Conservation (phyloP, 2,113 vertebrate species). For the Oreotrochilus melanogaster region DNA sequence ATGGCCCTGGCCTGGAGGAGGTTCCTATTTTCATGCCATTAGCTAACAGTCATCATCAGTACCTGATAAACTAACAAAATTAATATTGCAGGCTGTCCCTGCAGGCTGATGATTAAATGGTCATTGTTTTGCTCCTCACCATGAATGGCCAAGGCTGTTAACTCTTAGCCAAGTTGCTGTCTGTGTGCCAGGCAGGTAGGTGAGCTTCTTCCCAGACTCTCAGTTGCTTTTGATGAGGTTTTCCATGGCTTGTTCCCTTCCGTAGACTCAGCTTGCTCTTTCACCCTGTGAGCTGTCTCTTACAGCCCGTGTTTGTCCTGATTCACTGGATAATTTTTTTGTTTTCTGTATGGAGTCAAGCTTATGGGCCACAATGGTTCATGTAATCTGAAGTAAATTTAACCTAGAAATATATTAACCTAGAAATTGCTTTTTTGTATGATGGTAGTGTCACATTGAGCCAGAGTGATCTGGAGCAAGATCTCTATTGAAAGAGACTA, state of each 20-base stretch:
- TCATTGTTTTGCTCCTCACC: background rate
- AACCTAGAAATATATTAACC: background rate
- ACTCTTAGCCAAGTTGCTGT: background rate
- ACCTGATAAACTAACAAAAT: background rate
- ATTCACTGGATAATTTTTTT: background rate
- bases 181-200: background rate
- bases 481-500: background rate
- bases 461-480: background rate
- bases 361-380: background rate
- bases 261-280: background rate
- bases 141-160: background rate
- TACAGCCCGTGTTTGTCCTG: background rate
- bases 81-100: background rate
- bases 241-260: background rate
- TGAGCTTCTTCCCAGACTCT: background rate
- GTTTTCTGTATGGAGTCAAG: background rate
- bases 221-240: background rate
- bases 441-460: background rate
- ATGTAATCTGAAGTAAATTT: background rate
- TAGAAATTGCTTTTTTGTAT: background rate
- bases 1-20: background rate
- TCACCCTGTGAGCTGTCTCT: background rate
- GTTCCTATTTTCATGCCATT: background rate
- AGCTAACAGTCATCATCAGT: background rate
- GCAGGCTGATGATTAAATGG: background rate